A percentile compares a stretch with the other conserved stretches of the same genome.
Evolutionary conservation across 2,888 invertebrate genomes (phyloP).

Genomic region (Troilus luridus): DNA sequence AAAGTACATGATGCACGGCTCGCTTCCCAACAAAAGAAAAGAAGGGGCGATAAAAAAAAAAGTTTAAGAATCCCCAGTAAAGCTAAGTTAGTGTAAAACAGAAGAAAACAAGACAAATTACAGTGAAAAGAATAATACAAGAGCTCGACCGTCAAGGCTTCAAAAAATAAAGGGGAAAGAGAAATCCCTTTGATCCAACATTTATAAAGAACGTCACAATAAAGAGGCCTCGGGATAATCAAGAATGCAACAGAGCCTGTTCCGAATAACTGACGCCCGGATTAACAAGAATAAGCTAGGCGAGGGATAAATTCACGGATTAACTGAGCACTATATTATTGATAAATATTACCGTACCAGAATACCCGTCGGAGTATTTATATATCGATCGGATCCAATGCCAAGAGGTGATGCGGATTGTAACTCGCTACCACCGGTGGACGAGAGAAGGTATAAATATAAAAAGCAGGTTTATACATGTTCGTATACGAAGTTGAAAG

Average conservation of each 20-base stretch:
- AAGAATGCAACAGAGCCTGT: neutral
- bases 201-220: slow-evolving; percentile 6
- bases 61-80: neutral
- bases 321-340: neutral
- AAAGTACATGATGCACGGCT: neutral
- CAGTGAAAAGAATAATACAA: neutral
- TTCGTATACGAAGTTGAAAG: too few species aligned
- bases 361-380: neutral
- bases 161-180: neutral
- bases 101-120: slow-evolving; percentile 5
- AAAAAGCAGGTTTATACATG: too few species aligned
- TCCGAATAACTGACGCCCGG: neutral
- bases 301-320: neutral
- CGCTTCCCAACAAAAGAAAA: neutral
- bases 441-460: neutral
- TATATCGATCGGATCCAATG: neutral
- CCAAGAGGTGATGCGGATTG: neutral
- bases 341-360: neutral
- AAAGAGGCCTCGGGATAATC: neutral
- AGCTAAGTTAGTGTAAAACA: slow-evolving; percentile 16
- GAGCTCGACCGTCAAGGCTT: neutral
- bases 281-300: neutral
- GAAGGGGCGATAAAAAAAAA: neutral
- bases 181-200: neutral
- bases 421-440: neutral